Evolutionary conservation across 2,888 invertebrate genomes (phyloP), one percentile per base, ranked within the genome.

Genomic region (Syrphus vitripennis): DNA sequence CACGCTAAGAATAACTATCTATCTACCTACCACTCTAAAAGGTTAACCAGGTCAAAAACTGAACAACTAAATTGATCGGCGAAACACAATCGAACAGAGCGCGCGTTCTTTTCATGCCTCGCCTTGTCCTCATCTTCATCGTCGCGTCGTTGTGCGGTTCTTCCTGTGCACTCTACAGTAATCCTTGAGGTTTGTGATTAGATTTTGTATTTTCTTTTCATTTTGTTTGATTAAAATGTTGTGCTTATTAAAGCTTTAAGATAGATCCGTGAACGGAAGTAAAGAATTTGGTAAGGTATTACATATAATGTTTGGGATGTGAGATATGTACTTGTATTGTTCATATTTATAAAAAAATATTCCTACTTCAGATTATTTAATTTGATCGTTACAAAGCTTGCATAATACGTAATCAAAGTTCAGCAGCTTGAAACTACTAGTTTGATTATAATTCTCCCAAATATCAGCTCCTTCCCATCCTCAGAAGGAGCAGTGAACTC

Each of bases 41-140:
- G 91, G 91, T 91, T 90, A 91, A 90, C 88, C 91, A 91, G 91
- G 91, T 91, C 91, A 91, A 91, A 90, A 89, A 90, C 90, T 89
- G 90, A 91, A 91, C 91, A 91, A 91, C 91, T 91, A 91, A 91
- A 91, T 91, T 91, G 91, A 91, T 90, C 91, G 89, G 84, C 88
- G 74, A 89, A 90, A 89, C 89, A 90, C 89, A 91, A 90, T 90
- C 89, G 90, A 83, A 87, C 61, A 59, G n/a, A n/a, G 84, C 75
- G 75, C 67, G 67, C 69, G 55, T 69, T 45, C 82, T 76, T 45
- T 61, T 55, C 29, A 53, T 29, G 82, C 57, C 50, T 59, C 59
- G 19, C 31, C 63, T 42, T 31, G 87, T 88, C 55, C 70, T 59
- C 61, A 61, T 61, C 40, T 1, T 34, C 57, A 19, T 37, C 37